Evolutionary conservation across 2,888 invertebrate genomes (phyloP), one percentile per base, ranked within the genome.

Genomic region (Ophion ventricosus): DNA sequence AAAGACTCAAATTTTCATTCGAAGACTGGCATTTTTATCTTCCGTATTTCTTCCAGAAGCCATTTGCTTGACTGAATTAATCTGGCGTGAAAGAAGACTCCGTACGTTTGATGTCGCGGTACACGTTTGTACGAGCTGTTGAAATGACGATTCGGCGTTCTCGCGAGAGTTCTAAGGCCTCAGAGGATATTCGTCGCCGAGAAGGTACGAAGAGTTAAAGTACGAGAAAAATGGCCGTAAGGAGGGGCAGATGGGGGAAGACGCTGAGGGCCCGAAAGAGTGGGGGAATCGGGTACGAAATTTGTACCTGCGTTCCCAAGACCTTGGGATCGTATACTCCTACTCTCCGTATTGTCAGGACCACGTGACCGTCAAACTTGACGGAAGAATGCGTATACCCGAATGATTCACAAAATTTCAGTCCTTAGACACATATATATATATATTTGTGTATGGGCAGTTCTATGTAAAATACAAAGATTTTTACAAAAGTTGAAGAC

Each of bases 321-420:
- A 25, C 54, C 57, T 40, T 67, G 26, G 43, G 54, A 66, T 72
- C 63, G 56, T 23, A 61, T 73, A 59, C 59, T 69, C 49, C 63
- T 70, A 40, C 72, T 43, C 49, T 75, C 56, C 20, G 11, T 43
- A 57, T 73, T 56, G 57, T 29, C 56, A 23, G 43, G 59, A 72
- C 76, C 76, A 73, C 80, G 74, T 80, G 83, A 73, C 54, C 72
- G 23, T 80, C 56, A 56, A 75, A 66, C 80, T 76, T 64, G 11
- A 40, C 61, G 70, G 64, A 82, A 76, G 82, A 85, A 82, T 85
- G 79, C 61, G 40, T 67, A 25, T 4, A 7, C 26, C 26, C 17
- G 40, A 57, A 61, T 26, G 40, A 67, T 73, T 61, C 43, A 73
- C 26, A 8, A 10, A 29, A 73, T 73, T 49, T 26, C 43, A 25